Evolutionary conservation across 2,888 invertebrate species (phyloP), one percentile per base, ranked within the genome.

Genomic region (Autographa gamma): DNA sequence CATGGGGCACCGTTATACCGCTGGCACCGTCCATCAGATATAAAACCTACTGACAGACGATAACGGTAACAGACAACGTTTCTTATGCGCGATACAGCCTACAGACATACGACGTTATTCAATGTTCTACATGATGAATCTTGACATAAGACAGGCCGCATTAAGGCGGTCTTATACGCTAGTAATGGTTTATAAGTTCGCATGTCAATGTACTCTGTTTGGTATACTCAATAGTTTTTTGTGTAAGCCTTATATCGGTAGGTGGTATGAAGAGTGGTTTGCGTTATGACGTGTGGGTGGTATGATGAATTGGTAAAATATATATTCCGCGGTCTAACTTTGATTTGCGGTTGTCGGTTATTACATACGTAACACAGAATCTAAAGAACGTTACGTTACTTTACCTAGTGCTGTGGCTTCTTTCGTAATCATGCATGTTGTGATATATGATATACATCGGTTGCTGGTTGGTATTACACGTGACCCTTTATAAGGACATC

Each of bases 21-120:
- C 81, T 85, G 84, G 86, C 88, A 85, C 82, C 87, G 90, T 91
- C 90, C 88, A 92, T 93, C 93, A 91, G 93, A 92, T 92, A 92
- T 86, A 87, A 90, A 90, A 87, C 88, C 86, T 85, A 90, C 91
- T 91, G 92, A 92, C 93, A 92, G 91, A 85, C 84, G 86, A 86
- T 94, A 95, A 93, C 94, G 94, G 94, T 90, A 91, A 87, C 83
- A 84, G 87, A 88, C 90, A 86, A 88, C 87, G 86, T 87, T 88
- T 87, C 87, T 86, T 87, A 89, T 88, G 85, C 85, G 81, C 86
- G 81, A 83, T 85, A 80, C 79, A 81, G 76, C 84, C 80, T 83
- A 82, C 80, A 79, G 80, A 78, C 74, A 79, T 75, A 83, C 72
- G 78, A 78, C 73, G 84, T 86, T 84, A 84, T 86, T 85, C 85